Conservation (phyloP, 1,140 invertebrate genomes). For the Cydia splendana region DNA sequence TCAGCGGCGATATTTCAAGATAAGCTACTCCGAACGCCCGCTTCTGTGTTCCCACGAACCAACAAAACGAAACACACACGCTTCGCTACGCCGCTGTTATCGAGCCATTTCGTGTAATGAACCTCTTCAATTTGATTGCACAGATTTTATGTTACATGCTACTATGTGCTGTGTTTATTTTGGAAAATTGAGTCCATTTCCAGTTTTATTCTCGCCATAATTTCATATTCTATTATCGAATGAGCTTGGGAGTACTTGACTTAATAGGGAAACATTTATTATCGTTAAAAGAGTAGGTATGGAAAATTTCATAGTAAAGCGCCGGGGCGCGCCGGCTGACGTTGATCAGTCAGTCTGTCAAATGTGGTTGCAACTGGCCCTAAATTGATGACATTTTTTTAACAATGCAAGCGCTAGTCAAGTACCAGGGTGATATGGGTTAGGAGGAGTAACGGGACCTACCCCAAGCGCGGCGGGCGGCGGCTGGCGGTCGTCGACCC, state of each 20-base stretch:
- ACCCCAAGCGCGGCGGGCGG: constrained; percentile 49
- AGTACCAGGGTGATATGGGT: constrained; percentile 58
- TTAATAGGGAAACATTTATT: neutral
- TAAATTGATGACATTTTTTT: constrained; percentile 4
- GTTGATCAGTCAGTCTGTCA: too few species aligned
- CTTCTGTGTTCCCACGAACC: constrained; percentile 59
- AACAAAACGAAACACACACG: constrained; percentile 35
- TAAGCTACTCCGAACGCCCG: constrained; percentile 59
- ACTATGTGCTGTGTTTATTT: constrained; percentile 9
- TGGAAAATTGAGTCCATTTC: neutral
- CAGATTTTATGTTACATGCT: constrained; percentile 9
- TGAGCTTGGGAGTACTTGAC: neutral
- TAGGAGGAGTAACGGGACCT: constrained; percentile 64
- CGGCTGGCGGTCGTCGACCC: constrained; percentile 65
- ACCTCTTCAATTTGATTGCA: constrained; percentile 26
- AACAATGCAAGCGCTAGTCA: neutral
- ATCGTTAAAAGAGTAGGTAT: too few species aligned
- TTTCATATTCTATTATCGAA: neutral
- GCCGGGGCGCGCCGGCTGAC: too few species aligned
- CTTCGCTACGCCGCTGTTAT: constrained; percentile 25
- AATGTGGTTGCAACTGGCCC: too few species aligned
- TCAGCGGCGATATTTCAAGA: constrained; percentile 68
- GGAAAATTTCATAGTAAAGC: too few species aligned
- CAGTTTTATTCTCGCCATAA: neutral
- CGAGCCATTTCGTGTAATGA: constrained; percentile 33